Base-by-base conservation (phyloP, 2,888 invertebrate genomes). In the Mycogona germanica region DNA sequence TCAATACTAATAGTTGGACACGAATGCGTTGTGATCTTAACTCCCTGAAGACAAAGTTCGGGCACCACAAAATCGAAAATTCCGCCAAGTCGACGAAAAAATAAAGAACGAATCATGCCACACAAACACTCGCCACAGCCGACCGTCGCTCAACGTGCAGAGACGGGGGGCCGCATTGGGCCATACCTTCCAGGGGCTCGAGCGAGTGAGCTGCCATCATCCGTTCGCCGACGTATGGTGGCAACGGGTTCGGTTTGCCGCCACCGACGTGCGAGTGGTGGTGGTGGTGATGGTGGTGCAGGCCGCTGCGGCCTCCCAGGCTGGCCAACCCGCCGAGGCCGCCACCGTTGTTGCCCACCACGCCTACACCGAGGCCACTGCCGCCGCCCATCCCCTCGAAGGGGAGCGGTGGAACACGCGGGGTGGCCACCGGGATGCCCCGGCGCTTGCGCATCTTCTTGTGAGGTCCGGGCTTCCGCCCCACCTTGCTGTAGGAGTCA, bases 361-460 rank as follows among this genome's bases (percentile, higher is more conserved):
- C 17, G 3, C 21, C n/a, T 23, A 29, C 37, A 37, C 40, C 32
- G n/a, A 32, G 23, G 45, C 35, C 28, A 48, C 47, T 46, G 21
- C 45, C 46, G n/a, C 40, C 32, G 40, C 47, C 48, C 41, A 41
- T 26, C 28, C 47, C 45, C n/a, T 53, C 52, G 49, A 62, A 61
- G 44, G 79, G 80, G 60, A 84, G 73, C 53, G 81, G 78, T 5
- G 83, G 82, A 52, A 87, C 85, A 58, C 86, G 75, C 0, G 89
- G 88, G 51, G 87, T 87, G 61, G 88, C 85, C 28, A 88, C 88
- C 1, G 88, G 85, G 64, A 89, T 83, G 17, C 81, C 80, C n/a
- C 78, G 77, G 59, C 81, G 78, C 73, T 82, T 82, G 58, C 81
- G 77, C 61, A 78, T 78, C 66, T 82, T 76, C 67, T 84, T 84